phyloP scores from a whole-genome alignment of 2,888 invertebrate species.

The Elegia similella region DNA sequence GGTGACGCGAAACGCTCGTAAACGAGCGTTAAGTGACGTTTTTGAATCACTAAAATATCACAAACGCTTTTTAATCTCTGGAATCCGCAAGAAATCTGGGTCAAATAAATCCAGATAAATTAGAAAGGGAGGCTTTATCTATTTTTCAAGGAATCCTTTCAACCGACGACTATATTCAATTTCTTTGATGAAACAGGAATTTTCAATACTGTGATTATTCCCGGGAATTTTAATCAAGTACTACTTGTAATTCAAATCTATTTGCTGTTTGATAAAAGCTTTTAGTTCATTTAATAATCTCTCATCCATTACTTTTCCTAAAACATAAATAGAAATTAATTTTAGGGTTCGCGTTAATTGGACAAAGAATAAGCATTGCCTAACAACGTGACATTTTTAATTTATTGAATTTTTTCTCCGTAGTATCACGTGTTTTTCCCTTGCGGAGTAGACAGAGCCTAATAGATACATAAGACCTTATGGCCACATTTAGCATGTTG shows the following conservation, averaged over 20 bases:
- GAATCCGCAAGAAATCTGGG: not conserved
- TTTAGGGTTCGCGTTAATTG: too few species aligned
- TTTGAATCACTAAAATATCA: too few species aligned
- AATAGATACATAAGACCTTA: too few species aligned
- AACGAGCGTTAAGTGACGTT: too few species aligned
- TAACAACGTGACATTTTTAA: too few species aligned
- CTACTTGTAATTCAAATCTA: not conserved
- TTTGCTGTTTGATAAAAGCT: not conserved
- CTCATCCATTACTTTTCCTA: not conserved
- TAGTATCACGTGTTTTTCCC: too few species aligned
- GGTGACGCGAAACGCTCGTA: too few species aligned
- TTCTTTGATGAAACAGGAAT: not conserved
- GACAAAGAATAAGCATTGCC: too few species aligned
- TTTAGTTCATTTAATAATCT: not conserved
- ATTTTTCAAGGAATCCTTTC: slow-evolving; percentile 5
- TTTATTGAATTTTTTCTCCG: too few species aligned
- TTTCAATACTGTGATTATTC: not conserved
- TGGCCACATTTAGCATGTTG: too few species aligned
- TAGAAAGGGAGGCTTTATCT: not conserved
- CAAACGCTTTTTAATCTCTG: not conserved
- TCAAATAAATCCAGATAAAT: not conserved
- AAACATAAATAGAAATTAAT: not conserved
- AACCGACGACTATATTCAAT: not conserved
- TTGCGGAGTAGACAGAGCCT: too few species aligned
- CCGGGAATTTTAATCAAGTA: not conserved